Evolutionary conservation across 2,797 vertebrate genomes (phyloP).

Genomic region (Rhyacichthys aspro): DNA sequence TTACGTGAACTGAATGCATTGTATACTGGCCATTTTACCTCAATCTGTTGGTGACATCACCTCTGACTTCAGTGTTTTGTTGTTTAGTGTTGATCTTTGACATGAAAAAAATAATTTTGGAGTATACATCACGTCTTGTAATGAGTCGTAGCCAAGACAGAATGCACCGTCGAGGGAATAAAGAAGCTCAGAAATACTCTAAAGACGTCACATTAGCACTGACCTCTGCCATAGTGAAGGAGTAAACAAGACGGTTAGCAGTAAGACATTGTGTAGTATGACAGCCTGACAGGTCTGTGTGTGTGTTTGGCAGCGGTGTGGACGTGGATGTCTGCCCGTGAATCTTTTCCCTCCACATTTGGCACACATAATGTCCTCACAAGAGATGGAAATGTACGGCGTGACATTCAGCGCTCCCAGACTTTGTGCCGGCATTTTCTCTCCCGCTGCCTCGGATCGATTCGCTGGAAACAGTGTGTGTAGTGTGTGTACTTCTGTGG

Average conservation of each 20-base stretch:
- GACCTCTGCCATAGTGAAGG: conserved; percentile 12
- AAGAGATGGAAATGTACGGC: conserved; percentile 6
- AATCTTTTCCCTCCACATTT: not conserved
- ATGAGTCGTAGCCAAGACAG: no score
- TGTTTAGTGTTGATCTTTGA: no score
- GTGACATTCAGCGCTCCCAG: conserved; percentile 9
- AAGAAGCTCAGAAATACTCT: not conserved
- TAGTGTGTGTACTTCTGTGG: conserved; percentile 23
- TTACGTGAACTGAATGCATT: no score
- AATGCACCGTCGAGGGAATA: not conserved
- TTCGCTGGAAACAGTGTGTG: conserved; percentile 25
- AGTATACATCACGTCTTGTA: no score
- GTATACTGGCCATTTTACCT: no score
- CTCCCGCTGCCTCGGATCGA: conserved; percentile 30
- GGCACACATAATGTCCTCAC: not conserved
- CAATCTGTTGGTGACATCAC: no score
- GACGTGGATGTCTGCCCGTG: not conserved
- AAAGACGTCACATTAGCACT: conserved; percentile 4
- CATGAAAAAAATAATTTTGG: no score
- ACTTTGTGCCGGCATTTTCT: conserved; percentile 29
- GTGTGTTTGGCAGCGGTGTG: not conserved
- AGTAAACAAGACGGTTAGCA: conserved; percentile 16
- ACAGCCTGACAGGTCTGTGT: conserved; percentile 10
- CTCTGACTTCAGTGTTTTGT: no score
- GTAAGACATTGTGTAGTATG: conserved; percentile 6